A percentile compares a stretch with the other conserved stretches of the same genome.
Evolutionary conservation across 2,888 invertebrate genomes (phyloP).

Genomic region (Drosophila macrothrix): DNA sequence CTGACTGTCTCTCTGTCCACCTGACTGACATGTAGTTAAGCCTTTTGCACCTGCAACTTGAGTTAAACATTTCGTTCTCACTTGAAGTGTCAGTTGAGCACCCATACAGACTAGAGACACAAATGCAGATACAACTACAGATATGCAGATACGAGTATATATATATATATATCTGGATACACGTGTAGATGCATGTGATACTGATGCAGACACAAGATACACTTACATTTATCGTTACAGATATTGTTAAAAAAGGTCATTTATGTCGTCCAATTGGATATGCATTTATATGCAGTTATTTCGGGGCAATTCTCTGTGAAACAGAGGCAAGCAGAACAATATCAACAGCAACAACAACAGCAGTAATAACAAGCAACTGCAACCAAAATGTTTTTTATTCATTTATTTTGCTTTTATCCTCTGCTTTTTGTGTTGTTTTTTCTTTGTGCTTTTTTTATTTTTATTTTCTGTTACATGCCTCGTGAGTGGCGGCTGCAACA

Average conservation of each 20-base stretch:
- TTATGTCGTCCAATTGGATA: slow-evolving; percentile 34
- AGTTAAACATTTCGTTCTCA: slow-evolving; percentile 1
- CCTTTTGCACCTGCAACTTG: slow-evolving; percentile 7
- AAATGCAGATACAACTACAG: slow-evolving; percentile 6
- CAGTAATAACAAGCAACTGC: slow-evolving; percentile 15
- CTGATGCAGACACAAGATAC: slow-evolving; percentile 6
- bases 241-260: slow-evolving; percentile 2
- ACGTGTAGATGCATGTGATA: neutral
- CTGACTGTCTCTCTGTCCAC: slow-evolving; percentile 2
- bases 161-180: neutral
- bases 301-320: slow-evolving; percentile 13
- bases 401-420: slow-evolving; percentile 35
- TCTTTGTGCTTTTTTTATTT: slow-evolving; percentile 1
- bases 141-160: neutral
- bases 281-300: slow-evolving; percentile 35
- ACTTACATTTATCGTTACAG: slow-evolving; percentile 32
- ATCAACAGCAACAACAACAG: slow-evolving; percentile 5
- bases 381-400: slow-evolving; percentile 33
- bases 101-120: neutral
- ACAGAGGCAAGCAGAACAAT: slow-evolving; percentile 19
- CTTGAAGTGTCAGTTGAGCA: neutral
- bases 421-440: no score
- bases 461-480: slow-evolving; percentile 25
- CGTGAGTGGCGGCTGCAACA: slow-evolving; percentile 48
- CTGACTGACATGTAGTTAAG: neutral